These are phyloP conservation scores for Sphinx pinastri DNA, from an alignment of 2,888 invertebrate species.

Conservation along the genomic window DNA sequence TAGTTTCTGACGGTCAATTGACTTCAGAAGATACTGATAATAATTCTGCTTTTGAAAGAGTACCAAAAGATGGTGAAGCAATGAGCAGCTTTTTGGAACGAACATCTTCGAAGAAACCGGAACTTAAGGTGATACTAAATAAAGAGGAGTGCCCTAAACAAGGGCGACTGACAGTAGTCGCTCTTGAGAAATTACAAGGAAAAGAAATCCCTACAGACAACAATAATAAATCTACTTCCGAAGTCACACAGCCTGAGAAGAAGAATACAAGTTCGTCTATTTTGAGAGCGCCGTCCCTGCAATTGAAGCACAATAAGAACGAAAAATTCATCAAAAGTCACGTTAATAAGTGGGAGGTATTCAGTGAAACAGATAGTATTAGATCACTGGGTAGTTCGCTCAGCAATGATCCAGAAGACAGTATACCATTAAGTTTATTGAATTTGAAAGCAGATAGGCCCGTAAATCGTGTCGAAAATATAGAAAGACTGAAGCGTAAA, in stretches of 20 bases:
- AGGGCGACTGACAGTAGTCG: conserved; percentile 84
- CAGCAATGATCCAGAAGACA: conserved; percentile 83
- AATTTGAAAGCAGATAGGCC: conserved; percentile 70
- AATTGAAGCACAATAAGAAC: conserved; percentile 69
- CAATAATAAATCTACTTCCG: conserved; percentile 51
- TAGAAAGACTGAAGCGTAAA: conserved; percentile 80
- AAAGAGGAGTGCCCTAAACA: conserved; percentile 80
- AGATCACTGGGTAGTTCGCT: conserved; percentile 78
- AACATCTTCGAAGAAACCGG: conserved; percentile 75
- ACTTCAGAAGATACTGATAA: conserved; percentile 74
- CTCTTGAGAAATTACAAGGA: conserved; percentile 85
- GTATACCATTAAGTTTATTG: conserved; percentile 81
- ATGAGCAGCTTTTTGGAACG: conserved; percentile 87
- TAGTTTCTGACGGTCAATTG: conserved; percentile 64
- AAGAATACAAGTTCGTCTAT: conserved; percentile 64
- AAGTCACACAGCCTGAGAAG: conserved; percentile 53
- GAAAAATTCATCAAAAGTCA: conserved; percentile 73
- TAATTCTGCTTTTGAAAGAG: conserved; percentile 85
- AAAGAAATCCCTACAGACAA: conserved; percentile 63
- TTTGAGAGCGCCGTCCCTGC: conserved; percentile 73
- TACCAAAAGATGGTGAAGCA: conserved; percentile 88
- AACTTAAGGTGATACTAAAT: conserved; percentile 77
- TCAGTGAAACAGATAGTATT: conserved; percentile 85
- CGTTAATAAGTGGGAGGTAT: conserved; percentile 82
- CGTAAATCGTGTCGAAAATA: conserved; percentile 61